Evolutionary conservation across 2,113 vertebrate genomes (phyloP).

Genomic region (Pionites leucogaster): DNA sequence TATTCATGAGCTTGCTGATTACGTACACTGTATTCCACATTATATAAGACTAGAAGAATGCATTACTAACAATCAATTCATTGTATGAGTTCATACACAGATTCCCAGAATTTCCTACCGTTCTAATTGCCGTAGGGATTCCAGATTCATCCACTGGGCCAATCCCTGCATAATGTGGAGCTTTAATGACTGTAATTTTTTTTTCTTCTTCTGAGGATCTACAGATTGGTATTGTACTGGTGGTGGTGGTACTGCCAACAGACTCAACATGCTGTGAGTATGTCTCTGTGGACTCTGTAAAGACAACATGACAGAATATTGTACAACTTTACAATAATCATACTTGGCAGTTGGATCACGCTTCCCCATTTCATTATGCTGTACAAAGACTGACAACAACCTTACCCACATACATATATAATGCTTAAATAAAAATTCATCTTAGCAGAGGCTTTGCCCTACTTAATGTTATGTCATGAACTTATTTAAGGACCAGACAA

Average conservation of each 20-base stretch:
- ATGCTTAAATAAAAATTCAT: not conserved
- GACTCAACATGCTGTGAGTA: constrained; percentile 83
- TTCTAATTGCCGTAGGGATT: constrained; percentile 95
- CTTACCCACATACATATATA: not conserved
- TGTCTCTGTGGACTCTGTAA: constrained; percentile 75
- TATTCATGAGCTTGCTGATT: constrained; percentile 59
- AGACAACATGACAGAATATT: constrained; percentile 31
- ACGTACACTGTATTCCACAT: constrained; percentile 48
- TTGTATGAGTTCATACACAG: constrained; percentile 61
- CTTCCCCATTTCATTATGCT: not conserved
- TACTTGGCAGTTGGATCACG: not conserved
- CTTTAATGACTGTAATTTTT: constrained; percentile 92
- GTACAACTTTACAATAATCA: not conserved
- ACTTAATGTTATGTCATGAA: not conserved
- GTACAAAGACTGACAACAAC: not conserved
- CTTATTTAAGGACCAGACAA: not conserved
- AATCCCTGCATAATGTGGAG: constrained; percentile 93
- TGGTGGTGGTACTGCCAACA: constrained; percentile 72
- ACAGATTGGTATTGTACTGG: constrained; percentile 88
- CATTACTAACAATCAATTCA: constrained; percentile 68
- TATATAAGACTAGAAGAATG: constrained; percentile 72
- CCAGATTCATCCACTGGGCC: constrained; percentile 94
- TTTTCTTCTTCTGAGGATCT: constrained; percentile 93
- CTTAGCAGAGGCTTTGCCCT: not conserved
- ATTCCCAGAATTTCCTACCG: constrained; percentile 81